phyloP scores from a whole-genome alignment of 2,113 vertebrate species.

The Strix uralensis region DNA sequence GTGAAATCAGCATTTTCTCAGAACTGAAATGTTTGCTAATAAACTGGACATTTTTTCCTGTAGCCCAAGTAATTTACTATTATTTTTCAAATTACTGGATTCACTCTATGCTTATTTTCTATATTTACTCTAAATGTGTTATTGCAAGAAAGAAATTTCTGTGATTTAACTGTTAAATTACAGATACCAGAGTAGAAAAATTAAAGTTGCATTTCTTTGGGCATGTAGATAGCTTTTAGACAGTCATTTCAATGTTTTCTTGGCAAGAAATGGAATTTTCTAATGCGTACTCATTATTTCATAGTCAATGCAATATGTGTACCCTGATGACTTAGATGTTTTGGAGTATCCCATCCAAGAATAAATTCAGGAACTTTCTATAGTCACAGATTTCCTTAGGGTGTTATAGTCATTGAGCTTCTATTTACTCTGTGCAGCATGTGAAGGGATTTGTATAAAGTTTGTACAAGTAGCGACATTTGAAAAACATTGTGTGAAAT shows the following conservation, averaged over 20 bases:
- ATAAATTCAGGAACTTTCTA: not conserved
- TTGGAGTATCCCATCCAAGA: not conserved
- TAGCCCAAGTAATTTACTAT: not conserved
- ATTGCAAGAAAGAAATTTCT: not conserved
- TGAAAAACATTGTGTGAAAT: not conserved
- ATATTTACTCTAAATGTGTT: not conserved
- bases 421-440: not conserved
- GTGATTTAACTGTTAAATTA: not conserved
- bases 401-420: not conserved
- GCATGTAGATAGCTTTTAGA: not conserved
- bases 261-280: not conserved
- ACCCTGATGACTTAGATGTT: not conserved
- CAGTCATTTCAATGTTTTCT: not conserved
- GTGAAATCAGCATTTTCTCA: not conserved
- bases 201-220: not conserved
- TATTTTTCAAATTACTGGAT: not conserved
- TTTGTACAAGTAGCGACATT: not conserved
- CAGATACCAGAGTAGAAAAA: not conserved
- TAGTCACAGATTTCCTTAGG: not conserved
- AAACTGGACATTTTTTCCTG: not conserved
- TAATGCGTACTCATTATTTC: not conserved
- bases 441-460: not conserved
- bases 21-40: not conserved
- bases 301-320: not conserved
- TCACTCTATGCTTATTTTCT: not conserved